Evolutionary conservation across 2,888 invertebrate species (phyloP).

Genomic region (Eupithecia pulchellata): DNA sequence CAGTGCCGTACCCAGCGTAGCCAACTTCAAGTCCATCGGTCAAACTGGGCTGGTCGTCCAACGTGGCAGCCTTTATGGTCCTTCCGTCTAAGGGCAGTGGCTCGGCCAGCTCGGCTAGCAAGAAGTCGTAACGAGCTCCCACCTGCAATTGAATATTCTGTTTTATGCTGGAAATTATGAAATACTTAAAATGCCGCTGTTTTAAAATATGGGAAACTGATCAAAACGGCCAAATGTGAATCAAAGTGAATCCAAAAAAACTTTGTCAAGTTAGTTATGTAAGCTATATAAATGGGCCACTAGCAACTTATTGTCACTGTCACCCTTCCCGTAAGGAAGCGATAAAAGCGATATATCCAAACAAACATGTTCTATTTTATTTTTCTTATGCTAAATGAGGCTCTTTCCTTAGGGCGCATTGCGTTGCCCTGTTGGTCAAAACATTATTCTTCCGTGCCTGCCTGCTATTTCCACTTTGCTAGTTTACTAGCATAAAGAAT

Average conservation of each 20-base stretch:
- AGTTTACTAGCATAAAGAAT: too few species aligned
- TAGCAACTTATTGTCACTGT: too few species aligned
- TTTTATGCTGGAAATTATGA: background rate
- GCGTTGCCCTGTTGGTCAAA: too few species aligned
- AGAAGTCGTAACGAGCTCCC: conserved; percentile 75
- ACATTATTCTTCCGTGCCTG: too few species aligned
- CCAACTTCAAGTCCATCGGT: conserved; percentile 58
- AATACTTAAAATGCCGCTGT: background rate
- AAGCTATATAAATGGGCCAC: too few species aligned
- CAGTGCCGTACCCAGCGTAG: conserved; percentile 75
- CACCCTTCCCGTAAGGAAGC: too few species aligned
- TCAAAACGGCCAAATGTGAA: background rate
- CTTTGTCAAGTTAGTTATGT: too few species aligned
- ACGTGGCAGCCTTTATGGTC: conserved; percentile 62
- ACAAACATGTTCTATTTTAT: background rate
- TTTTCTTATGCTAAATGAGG: too few species aligned
- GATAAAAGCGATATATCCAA: too few species aligned
- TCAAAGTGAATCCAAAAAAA: too few species aligned
- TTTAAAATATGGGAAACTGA: background rate
- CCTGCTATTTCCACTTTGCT: too few species aligned
- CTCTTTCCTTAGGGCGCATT: too few species aligned
- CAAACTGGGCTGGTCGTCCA: conserved; percentile 56
- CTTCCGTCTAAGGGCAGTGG: conserved; percentile 68
- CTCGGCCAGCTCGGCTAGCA: conserved; percentile 70
- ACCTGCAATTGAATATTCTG: conserved; percentile 56